phyloP scores from a whole-genome alignment of 2,797 vertebrate species.

The Chiroxiphia lanceolata region DNA sequence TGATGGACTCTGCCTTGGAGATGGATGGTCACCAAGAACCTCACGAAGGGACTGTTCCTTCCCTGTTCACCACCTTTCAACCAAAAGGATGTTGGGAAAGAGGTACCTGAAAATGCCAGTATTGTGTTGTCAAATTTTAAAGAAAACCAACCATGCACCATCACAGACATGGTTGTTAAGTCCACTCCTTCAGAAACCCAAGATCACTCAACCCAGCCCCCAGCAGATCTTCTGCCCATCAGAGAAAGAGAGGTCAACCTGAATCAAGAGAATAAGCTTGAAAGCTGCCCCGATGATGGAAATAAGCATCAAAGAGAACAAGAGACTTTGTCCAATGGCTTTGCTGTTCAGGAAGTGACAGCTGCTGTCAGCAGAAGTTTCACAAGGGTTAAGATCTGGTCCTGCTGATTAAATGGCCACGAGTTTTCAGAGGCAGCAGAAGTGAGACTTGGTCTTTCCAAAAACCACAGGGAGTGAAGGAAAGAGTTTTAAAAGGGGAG shows the following conservation, averaged over 20 bases:
- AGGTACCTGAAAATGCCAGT: background rate
- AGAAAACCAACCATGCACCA: background rate
- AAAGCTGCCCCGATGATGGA: background rate
- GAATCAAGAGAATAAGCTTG: background rate
- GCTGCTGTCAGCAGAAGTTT: background rate
- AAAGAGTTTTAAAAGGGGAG: background rate
- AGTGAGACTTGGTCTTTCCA: background rate
- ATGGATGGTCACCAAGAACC: background rate
- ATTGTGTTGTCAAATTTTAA: constrained; percentile 49
- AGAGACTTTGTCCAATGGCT: background rate
- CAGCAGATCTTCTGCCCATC: constrained; percentile 38
- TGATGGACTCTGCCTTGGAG: background rate
- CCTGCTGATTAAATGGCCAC: background rate
- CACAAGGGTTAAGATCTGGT: background rate
- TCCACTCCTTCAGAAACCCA: constrained; percentile 43
- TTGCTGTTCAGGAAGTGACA: background rate
- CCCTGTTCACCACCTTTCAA: background rate
- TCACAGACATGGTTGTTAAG: background rate
- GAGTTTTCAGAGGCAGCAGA: background rate
- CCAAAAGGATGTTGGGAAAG: background rate
- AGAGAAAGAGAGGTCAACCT: background rate
- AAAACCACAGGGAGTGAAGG: background rate
- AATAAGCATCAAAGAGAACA: background rate
- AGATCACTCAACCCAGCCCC: constrained; percentile 51
- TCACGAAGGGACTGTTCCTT: background rate